phyloP scores from a whole-genome alignment of 2,888 invertebrate genomes.

The Urechis unicinctus region DNA sequence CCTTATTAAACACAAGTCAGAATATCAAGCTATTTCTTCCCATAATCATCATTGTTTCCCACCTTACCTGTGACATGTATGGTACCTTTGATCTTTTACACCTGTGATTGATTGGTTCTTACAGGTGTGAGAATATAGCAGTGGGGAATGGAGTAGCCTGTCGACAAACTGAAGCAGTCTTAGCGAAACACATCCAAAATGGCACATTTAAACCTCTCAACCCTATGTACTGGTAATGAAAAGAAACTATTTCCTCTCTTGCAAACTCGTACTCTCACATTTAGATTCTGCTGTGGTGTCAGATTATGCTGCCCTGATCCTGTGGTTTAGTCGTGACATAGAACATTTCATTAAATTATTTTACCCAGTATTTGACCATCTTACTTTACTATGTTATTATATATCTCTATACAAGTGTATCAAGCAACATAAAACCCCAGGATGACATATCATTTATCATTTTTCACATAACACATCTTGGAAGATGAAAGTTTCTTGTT shows the following conservation, averaged over 20 bases:
- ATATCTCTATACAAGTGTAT: too few species aligned
- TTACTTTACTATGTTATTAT: too few species aligned
- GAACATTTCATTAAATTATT: background rate
- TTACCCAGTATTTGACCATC: too few species aligned
- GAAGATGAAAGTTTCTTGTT: too few species aligned
- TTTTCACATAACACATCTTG: too few species aligned
- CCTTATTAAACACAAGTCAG: background rate
- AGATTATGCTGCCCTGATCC: too few species aligned
- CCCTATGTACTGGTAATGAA: slow-evolving; percentile 57
- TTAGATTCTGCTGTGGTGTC: background rate
- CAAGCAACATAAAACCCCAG: too few species aligned
- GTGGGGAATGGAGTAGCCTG: slow-evolving; percentile 88
- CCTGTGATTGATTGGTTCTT: slow-evolving; percentile 19
- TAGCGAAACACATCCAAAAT: slow-evolving; percentile 59
- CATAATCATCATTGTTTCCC: too few species aligned
- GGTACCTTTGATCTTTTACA: background rate
- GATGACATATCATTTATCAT: too few species aligned
- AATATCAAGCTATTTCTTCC: too few species aligned
- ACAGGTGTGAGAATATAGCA: slow-evolving; percentile 72
- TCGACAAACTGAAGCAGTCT: slow-evolving; percentile 75
- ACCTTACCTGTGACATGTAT: too few species aligned
- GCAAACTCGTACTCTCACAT: too few species aligned
- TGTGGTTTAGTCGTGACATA: background rate
- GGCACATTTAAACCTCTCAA: slow-evolving; percentile 56
- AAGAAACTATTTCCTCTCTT: background rate